Evolutionary conservation across 1,140 invertebrate genomes (phyloP).

Genomic region (Drosophila takahashii): DNA sequence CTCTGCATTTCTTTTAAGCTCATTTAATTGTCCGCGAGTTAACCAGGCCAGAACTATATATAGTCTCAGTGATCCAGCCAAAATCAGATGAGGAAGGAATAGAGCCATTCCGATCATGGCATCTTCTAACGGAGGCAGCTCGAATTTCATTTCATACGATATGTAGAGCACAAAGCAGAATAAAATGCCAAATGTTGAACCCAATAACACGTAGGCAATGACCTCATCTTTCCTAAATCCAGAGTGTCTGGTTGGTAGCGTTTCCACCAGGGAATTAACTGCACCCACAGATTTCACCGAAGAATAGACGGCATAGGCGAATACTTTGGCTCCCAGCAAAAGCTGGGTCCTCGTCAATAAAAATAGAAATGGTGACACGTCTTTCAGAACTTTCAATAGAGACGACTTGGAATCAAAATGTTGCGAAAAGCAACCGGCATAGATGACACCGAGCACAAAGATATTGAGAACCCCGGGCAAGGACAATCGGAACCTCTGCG

Average conservation of each 20-base stretch:
- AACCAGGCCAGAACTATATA: constrained; percentile 58
- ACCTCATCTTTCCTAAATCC: constrained; percentile 23
- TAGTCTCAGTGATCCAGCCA: constrained; percentile 60
- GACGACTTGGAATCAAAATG: constrained; percentile 57
- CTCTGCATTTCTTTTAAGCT: constrained; percentile 21
- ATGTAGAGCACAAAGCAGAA: constrained; percentile 63
- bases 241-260: constrained; percentile 8
- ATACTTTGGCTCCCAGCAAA: constrained; percentile 57
- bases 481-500: constrained; percentile 53
- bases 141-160: constrained; percentile 74
- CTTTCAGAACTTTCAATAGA: constrained; percentile 51
- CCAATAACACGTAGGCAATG: constrained; percentile 54
- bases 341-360: constrained; percentile 58
- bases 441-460: constrained; percentile 48
- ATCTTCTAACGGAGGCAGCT: constrained; percentile 64
- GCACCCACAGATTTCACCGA: constrained; percentile 36
- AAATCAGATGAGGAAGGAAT: constrained; percentile 66
- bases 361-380: constrained; percentile 68
- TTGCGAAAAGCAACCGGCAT: constrained; percentile 61
- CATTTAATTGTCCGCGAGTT: constrained; percentile 17
- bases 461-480: constrained; percentile 46
- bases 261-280: constrained; percentile 33
- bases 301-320: constrained; percentile 55
- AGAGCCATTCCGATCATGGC: constrained; percentile 63
- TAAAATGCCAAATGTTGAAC: constrained; percentile 57